These are phyloP conservation scores for Salmo trutta DNA, from an alignment of 2,797 vertebrate genomes.

Conservation along the genomic window DNA sequence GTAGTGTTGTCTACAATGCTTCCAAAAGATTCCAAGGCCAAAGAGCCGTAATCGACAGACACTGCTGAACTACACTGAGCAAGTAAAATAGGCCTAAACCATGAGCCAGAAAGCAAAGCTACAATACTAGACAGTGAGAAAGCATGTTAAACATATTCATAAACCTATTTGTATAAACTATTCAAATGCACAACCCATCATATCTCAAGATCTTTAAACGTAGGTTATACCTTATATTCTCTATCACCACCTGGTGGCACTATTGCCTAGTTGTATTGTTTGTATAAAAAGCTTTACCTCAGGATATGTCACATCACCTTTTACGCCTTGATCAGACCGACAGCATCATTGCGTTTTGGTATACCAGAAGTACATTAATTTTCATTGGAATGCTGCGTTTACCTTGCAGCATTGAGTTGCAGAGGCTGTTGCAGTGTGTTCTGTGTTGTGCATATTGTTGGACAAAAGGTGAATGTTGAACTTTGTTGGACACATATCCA, in stretches of 20 bases:
- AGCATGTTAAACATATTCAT: not conserved
- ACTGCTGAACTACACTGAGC: not conserved
- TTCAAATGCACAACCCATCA: not conserved
- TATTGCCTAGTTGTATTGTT: conserved; percentile 24
- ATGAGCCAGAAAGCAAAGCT: not conserved
- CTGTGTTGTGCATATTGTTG: too few species aligned
- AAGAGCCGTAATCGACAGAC: not conserved
- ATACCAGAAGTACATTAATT: conserved; percentile 38
- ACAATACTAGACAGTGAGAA: not conserved
- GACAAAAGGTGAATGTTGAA: too few species aligned
- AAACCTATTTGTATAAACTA: not conserved
- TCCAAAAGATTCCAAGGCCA: not conserved
- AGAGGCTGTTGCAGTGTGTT: too few species aligned
- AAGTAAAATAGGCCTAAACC: not conserved
- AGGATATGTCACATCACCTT: conserved; percentile 38
- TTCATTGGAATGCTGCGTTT: too few species aligned
- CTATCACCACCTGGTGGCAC: conserved; percentile 65
- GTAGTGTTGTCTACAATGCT: too few species aligned
- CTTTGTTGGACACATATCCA: too few species aligned
- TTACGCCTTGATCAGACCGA: conserved; percentile 1
- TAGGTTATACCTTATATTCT: not conserved
- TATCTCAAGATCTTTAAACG: too few species aligned
- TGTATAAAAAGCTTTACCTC: conserved; percentile 50
- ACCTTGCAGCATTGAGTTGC: too few species aligned
- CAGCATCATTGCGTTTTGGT: not conserved